These are phyloP conservation scores for Parelbella ahira DNA, from an alignment of 2,888 invertebrate species.

Conservation along the genomic window DNA sequence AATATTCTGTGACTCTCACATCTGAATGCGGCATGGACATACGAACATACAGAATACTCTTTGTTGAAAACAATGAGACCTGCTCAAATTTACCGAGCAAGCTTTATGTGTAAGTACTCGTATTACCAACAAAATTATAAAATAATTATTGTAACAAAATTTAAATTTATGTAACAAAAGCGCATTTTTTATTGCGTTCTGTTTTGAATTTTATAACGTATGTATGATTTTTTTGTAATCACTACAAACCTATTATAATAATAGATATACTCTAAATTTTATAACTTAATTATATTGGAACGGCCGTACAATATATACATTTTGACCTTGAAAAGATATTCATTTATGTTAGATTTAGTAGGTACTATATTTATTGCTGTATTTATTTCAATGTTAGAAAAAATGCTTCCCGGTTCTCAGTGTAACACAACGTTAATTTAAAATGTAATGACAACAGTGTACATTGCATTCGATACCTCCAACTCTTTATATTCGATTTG, in stretches of 20 bases:
- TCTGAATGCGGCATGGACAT: constrained; percentile 72
- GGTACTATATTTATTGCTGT: constrained; percentile 1
- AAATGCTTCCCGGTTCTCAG: constrained; percentile 32
- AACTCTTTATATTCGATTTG: constrained; percentile 8
- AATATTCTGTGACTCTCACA: constrained; percentile 58
- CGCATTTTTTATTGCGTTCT: no score
- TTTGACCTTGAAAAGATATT: constrained; percentile 11
- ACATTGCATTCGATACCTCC: constrained; percentile 1
- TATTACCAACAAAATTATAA: no score
- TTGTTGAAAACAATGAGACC: constrained; percentile 39
- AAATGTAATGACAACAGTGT: constrained; percentile 7
- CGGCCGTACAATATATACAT: constrained; percentile 7
- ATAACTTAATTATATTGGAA: constrained; percentile 5
- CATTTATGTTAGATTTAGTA: constrained; percentile 2
- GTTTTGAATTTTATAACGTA: no score
- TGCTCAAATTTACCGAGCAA: constrained; percentile 5
- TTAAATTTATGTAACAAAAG: no score
- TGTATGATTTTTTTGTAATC: no score
- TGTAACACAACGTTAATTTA: constrained; percentile 24
- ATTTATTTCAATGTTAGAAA: constrained; percentile 21
- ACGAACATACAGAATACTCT: constrained; percentile 60
- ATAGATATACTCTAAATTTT: constrained; percentile 12
- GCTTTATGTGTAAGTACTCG: no score
- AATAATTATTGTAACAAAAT: no score
- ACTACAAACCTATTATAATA: no score